These are phyloP conservation scores for Turritopsis rubra DNA, from an alignment of 30 jellyfish, hydroid and myxozoan genomes.

Conservation along the genomic window DNA sequence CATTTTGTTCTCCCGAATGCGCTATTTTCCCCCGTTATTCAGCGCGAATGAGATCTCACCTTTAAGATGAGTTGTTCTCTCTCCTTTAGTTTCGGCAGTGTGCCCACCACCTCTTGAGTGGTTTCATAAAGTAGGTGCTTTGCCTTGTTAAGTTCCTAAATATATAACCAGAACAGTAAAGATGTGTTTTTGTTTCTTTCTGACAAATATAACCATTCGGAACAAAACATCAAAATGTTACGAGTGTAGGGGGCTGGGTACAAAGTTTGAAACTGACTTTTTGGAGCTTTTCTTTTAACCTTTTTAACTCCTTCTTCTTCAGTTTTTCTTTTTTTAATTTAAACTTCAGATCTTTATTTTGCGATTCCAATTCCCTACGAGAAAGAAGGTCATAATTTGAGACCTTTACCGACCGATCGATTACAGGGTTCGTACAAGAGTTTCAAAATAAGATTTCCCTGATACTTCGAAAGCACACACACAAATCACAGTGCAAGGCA, in stretches of 20 bases:
- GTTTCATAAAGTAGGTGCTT: conserved; percentile 16
- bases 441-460: neutral
- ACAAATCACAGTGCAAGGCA: neutral
- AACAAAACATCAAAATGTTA: neutral
- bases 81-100: conserved; percentile 9
- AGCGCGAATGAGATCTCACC: too few relatives aligned
- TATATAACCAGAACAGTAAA: neutral
- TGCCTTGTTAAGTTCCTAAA: conserved; percentile 19
- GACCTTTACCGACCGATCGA: too few relatives aligned
- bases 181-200: too few relatives aligned
- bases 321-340: conserved; percentile 15
- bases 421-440: too few relatives aligned
- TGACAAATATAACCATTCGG: neutral
- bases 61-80: neutral
- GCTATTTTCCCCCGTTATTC: too few relatives aligned
- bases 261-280: neutral
- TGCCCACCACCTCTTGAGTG: neutral
- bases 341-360: neutral
- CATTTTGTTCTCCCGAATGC: too few relatives aligned
- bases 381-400: too few relatives aligned
- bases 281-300: neutral
- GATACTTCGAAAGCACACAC: conserved; percentile 7
- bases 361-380: conserved; percentile 12
- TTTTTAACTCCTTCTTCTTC: conserved; percentile 3
- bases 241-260: neutral